phyloP scores from a whole-genome alignment of 92 coral and sea anemone genomes.

The Porites cylindrica region DNA sequence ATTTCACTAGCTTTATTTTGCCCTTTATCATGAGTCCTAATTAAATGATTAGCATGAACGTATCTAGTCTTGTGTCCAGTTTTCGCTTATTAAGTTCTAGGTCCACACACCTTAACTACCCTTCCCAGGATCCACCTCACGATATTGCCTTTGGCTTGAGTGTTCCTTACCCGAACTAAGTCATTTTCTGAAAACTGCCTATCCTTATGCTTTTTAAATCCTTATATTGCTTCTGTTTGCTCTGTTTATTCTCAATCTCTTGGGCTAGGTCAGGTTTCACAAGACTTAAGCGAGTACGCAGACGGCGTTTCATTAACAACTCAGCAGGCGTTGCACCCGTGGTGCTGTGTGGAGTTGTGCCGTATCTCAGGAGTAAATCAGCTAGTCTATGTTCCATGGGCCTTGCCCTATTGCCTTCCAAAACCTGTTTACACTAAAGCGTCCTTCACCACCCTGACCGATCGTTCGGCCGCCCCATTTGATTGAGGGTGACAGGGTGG shows the following conservation, averaged over 20 bases:
- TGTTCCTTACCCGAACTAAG: constrained; percentile 41
- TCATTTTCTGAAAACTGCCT: constrained; percentile 46
- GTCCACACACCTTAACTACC: constrained; percentile 28
- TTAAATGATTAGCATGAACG: no score
- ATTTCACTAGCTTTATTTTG: no score
- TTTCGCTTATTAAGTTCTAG: constrained; percentile 25
- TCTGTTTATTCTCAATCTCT: constrained; percentile 41
- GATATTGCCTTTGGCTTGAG: constrained; percentile 27
- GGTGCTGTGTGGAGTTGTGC: constrained; percentile 32
- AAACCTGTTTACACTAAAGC: constrained; percentile 26
- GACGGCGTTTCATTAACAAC: constrained; percentile 36
- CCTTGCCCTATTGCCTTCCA: constrained; percentile 26
- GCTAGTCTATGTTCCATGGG: constrained; percentile 42
- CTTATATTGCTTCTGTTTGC: constrained; percentile 39
- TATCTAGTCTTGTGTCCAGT: constrained; percentile 10
- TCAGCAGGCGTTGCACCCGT: constrained; percentile 39
- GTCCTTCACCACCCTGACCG: constrained; percentile 16
- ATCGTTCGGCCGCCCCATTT: background rate
- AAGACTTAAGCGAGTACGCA: constrained; percentile 50
- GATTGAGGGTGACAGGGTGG: constrained; percentile 59
- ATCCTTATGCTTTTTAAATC: constrained; percentile 34
- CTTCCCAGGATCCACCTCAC: constrained; percentile 35
- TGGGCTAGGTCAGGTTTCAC: constrained; percentile 56
- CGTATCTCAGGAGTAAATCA: constrained; percentile 13
- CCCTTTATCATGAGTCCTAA: no score